Evolutionary conservation across 2,113 vertebrate genomes (phyloP).

Genomic region (Callopanchax toddi): DNA sequence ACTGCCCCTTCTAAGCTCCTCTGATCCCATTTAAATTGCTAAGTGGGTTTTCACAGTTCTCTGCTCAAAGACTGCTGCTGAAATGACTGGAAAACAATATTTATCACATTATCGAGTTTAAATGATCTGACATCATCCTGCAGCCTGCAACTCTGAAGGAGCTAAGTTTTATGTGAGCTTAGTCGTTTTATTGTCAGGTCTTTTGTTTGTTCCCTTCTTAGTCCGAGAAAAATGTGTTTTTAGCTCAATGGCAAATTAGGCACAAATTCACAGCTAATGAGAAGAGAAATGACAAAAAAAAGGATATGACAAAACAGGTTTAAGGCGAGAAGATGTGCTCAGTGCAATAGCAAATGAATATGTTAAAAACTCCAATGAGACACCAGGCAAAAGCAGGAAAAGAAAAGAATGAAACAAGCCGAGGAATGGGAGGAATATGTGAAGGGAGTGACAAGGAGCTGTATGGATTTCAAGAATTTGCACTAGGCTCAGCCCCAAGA

Average conservation of each 20-base stretch:
- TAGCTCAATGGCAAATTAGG: background rate
- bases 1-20: conserved; percentile 57
- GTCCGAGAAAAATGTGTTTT: background rate
- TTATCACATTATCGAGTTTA: background rate
- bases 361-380: conserved; percentile 8
- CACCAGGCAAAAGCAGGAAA: conserved; percentile 4
- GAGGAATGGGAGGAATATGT: conserved; percentile 15
- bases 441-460: conserved; percentile 40
- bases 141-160: background rate
- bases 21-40: conserved; percentile 71
- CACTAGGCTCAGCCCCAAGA: conserved; percentile 67
- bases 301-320: background rate
- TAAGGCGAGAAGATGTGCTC: conserved; percentile 3
- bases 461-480: conserved; percentile 67
- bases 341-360: conserved; percentile 4
- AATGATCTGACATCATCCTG: background rate
- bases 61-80: conserved; percentile 16
- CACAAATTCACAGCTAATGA: background rate
- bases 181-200: background rate
- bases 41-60: conserved; percentile 48
- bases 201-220: background rate
- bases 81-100: conserved; percentile 31
- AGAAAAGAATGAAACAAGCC: conserved; percentile 13
- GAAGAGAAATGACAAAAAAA: background rate
- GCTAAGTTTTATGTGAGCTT: background rate